A percentile compares a stretch with the other conserved stretches of the same genome.
These are phyloP conservation scores for Scaptomyza flava DNA, from an alignment of 2,888 invertebrate genomes.

Conservation along the genomic window DNA sequence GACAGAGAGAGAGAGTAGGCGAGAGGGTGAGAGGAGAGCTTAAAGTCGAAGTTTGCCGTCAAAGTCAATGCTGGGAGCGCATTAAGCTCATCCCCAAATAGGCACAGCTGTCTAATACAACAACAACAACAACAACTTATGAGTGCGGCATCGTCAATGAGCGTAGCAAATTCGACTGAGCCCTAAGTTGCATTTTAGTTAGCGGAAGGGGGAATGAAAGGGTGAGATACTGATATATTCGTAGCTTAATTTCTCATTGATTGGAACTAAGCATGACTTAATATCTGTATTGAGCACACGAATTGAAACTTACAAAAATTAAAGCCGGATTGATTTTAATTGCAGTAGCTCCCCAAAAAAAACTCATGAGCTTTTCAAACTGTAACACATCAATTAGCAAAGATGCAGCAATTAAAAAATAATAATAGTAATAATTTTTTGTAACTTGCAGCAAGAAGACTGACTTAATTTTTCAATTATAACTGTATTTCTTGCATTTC, in stretches of 20 bases:
- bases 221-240: slow-evolving; percentile 17
- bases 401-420: slow-evolving; percentile 17
- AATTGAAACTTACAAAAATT: not conserved
- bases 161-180: slow-evolving; percentile 65
- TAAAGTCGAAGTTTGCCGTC: slow-evolving; percentile 16
- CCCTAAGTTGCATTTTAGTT: slow-evolving; percentile 68
- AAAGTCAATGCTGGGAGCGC: slow-evolving; percentile 32
- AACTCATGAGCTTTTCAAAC: slow-evolving; percentile 27
- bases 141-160: slow-evolving; percentile 53
- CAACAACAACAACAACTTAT: slow-evolving; percentile 32
- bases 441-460: not conserved
- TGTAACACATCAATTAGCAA: slow-evolving; percentile 68
- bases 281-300: slow-evolving; percentile 3
- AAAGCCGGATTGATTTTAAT: slow-evolving; percentile 12
- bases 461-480: slow-evolving; percentile 6
- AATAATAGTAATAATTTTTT: not conserved
- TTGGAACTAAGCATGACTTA: slow-evolving; percentile 40
- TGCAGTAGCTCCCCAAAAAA: slow-evolving; percentile 12
- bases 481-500: not conserved
- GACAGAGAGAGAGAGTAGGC: not conserved
- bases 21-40: slow-evolving; percentile 25
- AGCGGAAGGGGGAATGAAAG: not conserved
- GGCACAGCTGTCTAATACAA: slow-evolving; percentile 35
- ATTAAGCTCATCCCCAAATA: slow-evolving; percentile 44
- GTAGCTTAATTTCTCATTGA: slow-evolving; percentile 45